Percentiles rank a stretch among this genome's conserved stretches.
These are phyloP conservation scores for Drosophila paramelanica DNA, from an alignment of 2,888 invertebrate species.

Conservation along the genomic window DNA sequence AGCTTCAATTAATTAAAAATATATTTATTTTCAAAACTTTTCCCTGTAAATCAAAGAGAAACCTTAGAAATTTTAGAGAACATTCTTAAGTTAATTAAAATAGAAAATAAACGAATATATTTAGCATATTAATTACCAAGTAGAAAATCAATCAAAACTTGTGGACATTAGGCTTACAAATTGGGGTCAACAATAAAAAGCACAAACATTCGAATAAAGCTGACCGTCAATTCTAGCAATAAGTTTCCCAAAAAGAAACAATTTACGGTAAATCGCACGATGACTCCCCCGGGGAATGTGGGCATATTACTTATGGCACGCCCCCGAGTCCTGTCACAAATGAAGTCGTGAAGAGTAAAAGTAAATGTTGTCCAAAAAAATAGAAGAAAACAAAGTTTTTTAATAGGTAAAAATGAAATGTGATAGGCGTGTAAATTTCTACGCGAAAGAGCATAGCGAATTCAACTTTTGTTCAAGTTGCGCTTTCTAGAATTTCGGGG, in stretches of 20 bases:
- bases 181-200: too few species aligned
- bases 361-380: conserved; percentile 6
- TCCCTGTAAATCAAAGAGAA: too few species aligned
- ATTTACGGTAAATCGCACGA: background rate
- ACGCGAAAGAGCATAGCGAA: conserved; percentile 56
- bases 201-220: background rate
- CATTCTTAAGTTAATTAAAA: too few species aligned
- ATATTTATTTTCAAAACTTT: too few species aligned
- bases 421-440: conserved; percentile 2
- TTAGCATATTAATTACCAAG: too few species aligned
- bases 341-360: background rate
- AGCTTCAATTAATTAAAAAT: too few species aligned
- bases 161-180: too few species aligned
- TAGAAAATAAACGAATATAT: too few species aligned
- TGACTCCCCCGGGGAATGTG: background rate
- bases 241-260: background rate
- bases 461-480: conserved; percentile 25
- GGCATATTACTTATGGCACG: background rate
- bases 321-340: background rate
- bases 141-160: too few species aligned
- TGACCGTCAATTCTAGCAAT: background rate
- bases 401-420: conserved; percentile 3
- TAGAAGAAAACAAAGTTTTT: conserved; percentile 10
- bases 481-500: conserved; percentile 22
- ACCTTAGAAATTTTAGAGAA: too few species aligned